These are phyloP conservation scores for Spinibarbus caldwelli DNA, from an alignment of 2,797 vertebrate genomes.

Conservation along the genomic window DNA sequence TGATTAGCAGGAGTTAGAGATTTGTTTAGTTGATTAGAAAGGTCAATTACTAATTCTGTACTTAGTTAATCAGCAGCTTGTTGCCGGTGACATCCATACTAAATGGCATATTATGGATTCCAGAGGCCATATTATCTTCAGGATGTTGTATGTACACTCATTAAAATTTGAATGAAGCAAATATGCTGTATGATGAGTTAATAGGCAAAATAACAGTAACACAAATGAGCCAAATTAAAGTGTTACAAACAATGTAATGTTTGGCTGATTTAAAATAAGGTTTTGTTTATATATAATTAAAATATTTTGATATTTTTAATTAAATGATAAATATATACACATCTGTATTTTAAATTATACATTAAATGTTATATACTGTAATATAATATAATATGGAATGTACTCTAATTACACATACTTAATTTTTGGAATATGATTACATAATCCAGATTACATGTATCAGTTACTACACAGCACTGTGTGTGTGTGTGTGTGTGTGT, in stretches of 20 bases:
- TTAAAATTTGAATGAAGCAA: conserved; percentile 8
- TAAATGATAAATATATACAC: not conserved
- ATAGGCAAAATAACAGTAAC: not conserved
- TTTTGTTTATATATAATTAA: not conserved
- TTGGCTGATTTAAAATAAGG: too few species aligned
- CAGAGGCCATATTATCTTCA: conserved; percentile 63
- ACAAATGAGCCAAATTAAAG: not conserved
- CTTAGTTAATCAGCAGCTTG: conserved; percentile 86
- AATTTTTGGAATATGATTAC: too few species aligned
- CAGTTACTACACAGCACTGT: too few species aligned
- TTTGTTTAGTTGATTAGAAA: conserved; percentile 89
- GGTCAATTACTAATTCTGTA: conserved; percentile 88
- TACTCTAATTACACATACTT: too few species aligned
- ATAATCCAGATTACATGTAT: too few species aligned
- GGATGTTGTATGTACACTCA: conserved; percentile 68
- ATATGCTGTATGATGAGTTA: not conserved
- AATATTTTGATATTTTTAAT: not conserved
- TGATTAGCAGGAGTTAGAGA: conserved; percentile 83
- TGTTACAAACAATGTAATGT: not conserved
- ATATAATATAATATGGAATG: too few species aligned
- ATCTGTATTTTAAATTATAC: not conserved
- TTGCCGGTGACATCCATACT: conserved; percentile 78
- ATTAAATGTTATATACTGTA: too few species aligned
- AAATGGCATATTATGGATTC: conserved; percentile 80
- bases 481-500: too few species aligned